A percentile compares a stretch with the other conserved stretches of the same genome.
Evolutionary conservation across 2,888 invertebrate genomes (phyloP).

Genomic region (Agelastica alni): DNA sequence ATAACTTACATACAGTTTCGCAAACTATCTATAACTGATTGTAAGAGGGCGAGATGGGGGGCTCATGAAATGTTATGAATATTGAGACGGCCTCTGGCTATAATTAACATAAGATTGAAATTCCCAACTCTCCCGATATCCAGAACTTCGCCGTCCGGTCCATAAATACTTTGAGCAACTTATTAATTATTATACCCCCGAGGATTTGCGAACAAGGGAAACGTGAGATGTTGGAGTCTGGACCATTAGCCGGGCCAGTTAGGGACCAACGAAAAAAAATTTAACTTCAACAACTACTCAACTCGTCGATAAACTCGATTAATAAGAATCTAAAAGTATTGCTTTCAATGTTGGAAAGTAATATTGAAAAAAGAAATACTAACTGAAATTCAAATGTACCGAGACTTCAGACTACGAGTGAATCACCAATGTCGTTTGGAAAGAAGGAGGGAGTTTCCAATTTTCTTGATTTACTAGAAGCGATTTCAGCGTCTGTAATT

Average conservation of each 20-base stretch:
- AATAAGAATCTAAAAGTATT: too few species aligned
- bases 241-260: slow-evolving; percentile 1
- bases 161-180: slow-evolving; percentile 35
- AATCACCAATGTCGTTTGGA: too few species aligned
- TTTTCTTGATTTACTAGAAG: slow-evolving; percentile 54
- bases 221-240: slow-evolving; percentile 8
- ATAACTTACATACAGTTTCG: slow-evolving; percentile 42
- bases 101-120: slow-evolving; percentile 52
- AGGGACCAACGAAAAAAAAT: too few species aligned
- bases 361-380: too few species aligned
- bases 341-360: too few species aligned
- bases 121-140: slow-evolving; percentile 33
- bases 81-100: slow-evolving; percentile 53
- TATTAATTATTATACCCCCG: slow-evolving; percentile 31
- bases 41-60: too few species aligned
- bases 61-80: slow-evolving; percentile 51
- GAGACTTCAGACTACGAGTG: too few species aligned
- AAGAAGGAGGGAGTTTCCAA: slow-evolving; percentile 40
- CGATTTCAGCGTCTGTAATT: slow-evolving; percentile 45
- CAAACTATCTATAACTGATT: slow-evolving; percentile 49
- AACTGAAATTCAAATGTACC: too few species aligned
- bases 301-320: too few species aligned
- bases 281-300: too few species aligned
- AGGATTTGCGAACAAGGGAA: slow-evolving; percentile 15
- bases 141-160: slow-evolving; percentile 25